Evolutionary conservation across 2,113 vertebrate genomes (phyloP), one percentile per base, ranked within the genome.

Genomic region (Mionectes macconnelli): DNA sequence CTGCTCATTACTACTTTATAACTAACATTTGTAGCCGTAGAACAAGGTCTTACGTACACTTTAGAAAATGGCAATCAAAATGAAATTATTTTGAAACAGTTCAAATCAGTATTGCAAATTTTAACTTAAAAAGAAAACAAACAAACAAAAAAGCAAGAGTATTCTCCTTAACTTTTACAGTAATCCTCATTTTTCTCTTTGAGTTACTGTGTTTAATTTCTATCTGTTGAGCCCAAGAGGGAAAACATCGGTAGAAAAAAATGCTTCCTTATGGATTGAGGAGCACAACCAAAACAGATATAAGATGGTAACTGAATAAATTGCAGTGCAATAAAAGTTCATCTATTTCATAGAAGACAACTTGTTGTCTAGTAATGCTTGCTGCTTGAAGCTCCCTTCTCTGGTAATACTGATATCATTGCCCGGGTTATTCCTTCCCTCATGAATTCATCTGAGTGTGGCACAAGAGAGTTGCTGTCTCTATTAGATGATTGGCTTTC

Each of bases 401-500:
- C 30, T 14, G 39, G 47, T 69, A 85, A 69, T 30, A 25, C 19
- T 13, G 9, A 66, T 52, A 70, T 89, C 56, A 85, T 76, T 68
- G 18, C 27, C 68, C 66, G 21, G 14, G 49, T 90, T 63, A 50
- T 39, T 31, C 27, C 35, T 52, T 83, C 33, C 56, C 67, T 86
- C 24, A 20, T 42, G 28, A 95, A 83, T 93, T 90, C 59, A 70
- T 49, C n/a, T n/a, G 44, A 93, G 72, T 14, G 42, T 76, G 59
- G 60, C 83, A 96, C 52, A 88, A 52, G 40, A 82, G 91, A 89
- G 30, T 52, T 94, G 40, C 74, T 73, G 44, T 79, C 86, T 93
- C 91, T 92, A 69, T 96, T 96, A 94, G 80, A 76, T n/a, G 52
- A 94, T 24, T 83, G 37, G 68, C 86, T 88, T 92, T 96, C 95